Conservation (phyloP, 2,888 invertebrate species). For the Mythimna pallens region DNA sequence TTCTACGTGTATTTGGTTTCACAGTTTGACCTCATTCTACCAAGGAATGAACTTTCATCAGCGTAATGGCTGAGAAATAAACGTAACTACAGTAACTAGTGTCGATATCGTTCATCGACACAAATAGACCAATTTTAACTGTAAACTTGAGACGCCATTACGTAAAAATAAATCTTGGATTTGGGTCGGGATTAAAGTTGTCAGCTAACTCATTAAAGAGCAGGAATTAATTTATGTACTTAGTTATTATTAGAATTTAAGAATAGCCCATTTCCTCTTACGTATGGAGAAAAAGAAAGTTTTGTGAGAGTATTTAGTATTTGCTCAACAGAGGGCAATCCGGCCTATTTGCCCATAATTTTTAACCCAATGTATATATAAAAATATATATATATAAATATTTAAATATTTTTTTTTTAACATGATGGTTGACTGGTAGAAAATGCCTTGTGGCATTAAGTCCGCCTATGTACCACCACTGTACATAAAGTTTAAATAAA, state of each 20-base stretch:
- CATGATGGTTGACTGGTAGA: too few species aligned
- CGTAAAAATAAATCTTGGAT: constrained; percentile 35
- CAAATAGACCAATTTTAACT: constrained; percentile 55
- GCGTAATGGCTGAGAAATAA: constrained; percentile 47
- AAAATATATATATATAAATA: too few species aligned
- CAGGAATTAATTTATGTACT: background rate
- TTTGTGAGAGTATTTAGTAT: too few species aligned
- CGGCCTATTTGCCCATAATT: too few species aligned
- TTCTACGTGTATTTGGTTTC: constrained; percentile 29
- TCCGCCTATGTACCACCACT: too few species aligned
- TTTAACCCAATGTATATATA: too few species aligned
- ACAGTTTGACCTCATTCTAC: constrained; percentile 33
- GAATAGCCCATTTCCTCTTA: background rate
- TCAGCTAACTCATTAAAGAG: background rate
- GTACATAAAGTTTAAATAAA: too few species aligned
- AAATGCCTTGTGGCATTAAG: too few species aligned
- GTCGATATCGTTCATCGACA: constrained; percentile 43
- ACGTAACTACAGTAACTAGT: constrained; percentile 26
- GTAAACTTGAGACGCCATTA: constrained; percentile 35
- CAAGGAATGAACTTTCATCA: constrained; percentile 48
- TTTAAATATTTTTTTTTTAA: too few species aligned
- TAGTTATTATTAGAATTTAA: background rate
- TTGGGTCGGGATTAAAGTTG: constrained; percentile 1
- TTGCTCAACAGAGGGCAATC: too few species aligned
- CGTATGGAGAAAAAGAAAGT: background rate